Percentiles rank a stretch among this genome's conserved stretches.
Conservation (phyloP, 2,888 invertebrate genomes). For the Troglohyphantes excavatus region DNA sequence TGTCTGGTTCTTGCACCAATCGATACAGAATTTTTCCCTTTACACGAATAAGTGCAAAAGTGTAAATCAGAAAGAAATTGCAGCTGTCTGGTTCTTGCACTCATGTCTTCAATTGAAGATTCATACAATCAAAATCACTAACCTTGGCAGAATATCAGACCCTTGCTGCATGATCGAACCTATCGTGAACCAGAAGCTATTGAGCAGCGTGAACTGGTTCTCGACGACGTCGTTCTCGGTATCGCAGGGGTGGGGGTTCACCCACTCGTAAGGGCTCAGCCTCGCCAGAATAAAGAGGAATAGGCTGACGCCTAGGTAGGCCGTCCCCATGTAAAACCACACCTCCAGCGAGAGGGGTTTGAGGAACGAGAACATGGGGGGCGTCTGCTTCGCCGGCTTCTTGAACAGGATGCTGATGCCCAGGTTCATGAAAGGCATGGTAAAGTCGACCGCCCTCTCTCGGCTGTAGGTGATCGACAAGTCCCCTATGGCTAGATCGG, state of each 20-base stretch:
- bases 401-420: conserved; percentile 85
- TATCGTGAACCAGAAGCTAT: conserved; percentile 84
- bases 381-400: conserved; percentile 84
- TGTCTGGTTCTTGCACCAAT: too few species aligned
- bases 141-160: conserved; percentile 77
- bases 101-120: too few species aligned
- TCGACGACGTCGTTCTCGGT: conserved; percentile 83
- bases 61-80: too few species aligned
- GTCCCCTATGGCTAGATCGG: conserved; percentile 97
- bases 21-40: too few species aligned
- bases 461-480: conserved; percentile 98
- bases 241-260: conserved; percentile 83
- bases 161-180: conserved; percentile 83
- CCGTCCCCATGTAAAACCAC: conserved; percentile 80
- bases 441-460: conserved; percentile 95
- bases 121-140: too few species aligned
- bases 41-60: too few species aligned
- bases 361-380: conserved; percentile 85
- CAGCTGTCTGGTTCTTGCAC: too few species aligned
- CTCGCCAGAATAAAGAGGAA: conserved; percentile 89
- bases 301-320: conserved; percentile 80
- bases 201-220: conserved; percentile 83
- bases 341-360: conserved; percentile 84
- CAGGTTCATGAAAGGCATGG: conserved; percentile 99
- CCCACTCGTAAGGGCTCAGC: conserved; percentile 83